phyloP scores from a whole-genome alignment of 2,797 vertebrate species.

The Loris lydekkerianus region DNA sequence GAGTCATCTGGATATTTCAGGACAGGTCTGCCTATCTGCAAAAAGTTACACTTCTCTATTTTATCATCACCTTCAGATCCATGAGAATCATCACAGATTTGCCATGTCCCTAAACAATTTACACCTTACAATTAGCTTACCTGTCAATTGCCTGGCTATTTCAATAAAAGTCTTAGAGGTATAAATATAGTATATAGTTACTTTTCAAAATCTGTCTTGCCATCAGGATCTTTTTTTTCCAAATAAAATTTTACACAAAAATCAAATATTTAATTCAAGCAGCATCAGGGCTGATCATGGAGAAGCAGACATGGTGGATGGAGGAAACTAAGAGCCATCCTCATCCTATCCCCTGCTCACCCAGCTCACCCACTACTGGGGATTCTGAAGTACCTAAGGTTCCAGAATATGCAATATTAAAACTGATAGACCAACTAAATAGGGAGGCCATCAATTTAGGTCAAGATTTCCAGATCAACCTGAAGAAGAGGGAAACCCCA shows the following conservation, averaged over 20 bases:
- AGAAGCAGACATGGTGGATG: background rate
- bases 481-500: too few species aligned
- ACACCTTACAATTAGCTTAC: background rate
- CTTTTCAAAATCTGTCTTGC: background rate
- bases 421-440: background rate
- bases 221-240: background rate
- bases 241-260: conserved; percentile 13
- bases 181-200: background rate
- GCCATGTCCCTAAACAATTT: background rate
- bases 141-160: background rate
- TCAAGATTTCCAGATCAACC: too few species aligned
- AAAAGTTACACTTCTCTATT: background rate
- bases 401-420: background rate
- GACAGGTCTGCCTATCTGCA: background rate
- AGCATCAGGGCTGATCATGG: background rate
- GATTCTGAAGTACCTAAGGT: too few species aligned
- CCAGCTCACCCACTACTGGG: background rate
- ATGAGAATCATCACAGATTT: background rate
- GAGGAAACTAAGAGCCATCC: background rate
- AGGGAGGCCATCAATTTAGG: too few species aligned
- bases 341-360: background rate
- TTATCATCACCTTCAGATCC: background rate
- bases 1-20: background rate
- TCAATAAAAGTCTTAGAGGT: background rate
- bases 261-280: background rate